These are phyloP conservation scores for Cuniculus paca DNA, from an alignment of 2,797 vertebrate species.

Conservation along the genomic window DNA sequence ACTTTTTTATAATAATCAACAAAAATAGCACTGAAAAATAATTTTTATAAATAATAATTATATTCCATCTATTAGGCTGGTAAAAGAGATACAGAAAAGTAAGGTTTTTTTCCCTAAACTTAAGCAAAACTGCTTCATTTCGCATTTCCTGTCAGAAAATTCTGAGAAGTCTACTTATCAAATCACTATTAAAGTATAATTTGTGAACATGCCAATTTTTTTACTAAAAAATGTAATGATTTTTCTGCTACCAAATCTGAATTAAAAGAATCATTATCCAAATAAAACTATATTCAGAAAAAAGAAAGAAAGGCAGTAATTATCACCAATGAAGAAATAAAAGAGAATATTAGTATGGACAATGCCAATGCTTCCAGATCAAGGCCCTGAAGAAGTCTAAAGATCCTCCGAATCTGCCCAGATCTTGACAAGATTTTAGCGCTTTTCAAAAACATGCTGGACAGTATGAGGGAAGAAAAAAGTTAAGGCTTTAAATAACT, in stretches of 20 bases:
- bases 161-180: background rate
- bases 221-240: constrained; percentile 17
- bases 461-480: background rate
- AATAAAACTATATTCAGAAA: background rate
- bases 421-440: background rate
- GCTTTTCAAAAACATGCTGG: constrained; percentile 11
- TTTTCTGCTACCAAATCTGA: constrained; percentile 30
- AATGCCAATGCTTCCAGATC: background rate
- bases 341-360: background rate
- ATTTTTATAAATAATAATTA: constrained; percentile 38
- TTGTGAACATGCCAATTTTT: background rate
- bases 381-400: background rate
- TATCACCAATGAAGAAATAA: background rate
- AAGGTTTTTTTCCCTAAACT: constrained; percentile 34
- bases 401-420: background rate
- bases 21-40: constrained; percentile 29
- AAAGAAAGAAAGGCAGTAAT: background rate
- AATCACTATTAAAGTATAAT: constrained; percentile 37
- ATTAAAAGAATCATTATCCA: constrained; percentile 18
- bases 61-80: background rate
- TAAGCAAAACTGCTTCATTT: constrained; percentile 21
- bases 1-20: background rate
- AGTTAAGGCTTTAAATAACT: constrained; percentile 31
- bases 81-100: constrained; percentile 2
- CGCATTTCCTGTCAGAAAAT: background rate